These are phyloP conservation scores for Gallirallus australis DNA, from an alignment of 2,797 vertebrate genomes.

Conservation along the genomic window DNA sequence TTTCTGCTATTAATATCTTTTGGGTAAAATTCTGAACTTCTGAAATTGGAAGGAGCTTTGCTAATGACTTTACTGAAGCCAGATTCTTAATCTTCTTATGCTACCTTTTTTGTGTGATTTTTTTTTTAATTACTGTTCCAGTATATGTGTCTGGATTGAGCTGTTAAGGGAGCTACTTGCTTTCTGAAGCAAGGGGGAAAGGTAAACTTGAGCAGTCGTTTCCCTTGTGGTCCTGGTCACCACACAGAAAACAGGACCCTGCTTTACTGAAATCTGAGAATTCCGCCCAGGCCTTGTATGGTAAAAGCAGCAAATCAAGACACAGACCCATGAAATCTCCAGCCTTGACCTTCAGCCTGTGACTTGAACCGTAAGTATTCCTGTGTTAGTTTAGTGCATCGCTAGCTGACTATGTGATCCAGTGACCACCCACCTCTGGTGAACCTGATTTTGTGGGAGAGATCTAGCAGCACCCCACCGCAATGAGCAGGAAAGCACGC, in stretches of 20 bases:
- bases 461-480: background rate
- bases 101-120: background rate
- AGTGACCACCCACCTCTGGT: background rate
- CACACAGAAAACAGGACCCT: background rate
- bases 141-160: background rate
- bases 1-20: background rate
- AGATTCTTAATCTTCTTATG: background rate
- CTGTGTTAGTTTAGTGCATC: background rate
- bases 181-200: background rate
- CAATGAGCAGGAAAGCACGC: background rate
- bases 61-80: background rate
- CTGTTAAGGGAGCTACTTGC: background rate
- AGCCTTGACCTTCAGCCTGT: background rate
- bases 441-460: background rate
- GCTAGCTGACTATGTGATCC: background rate
- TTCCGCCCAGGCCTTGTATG: background rate
- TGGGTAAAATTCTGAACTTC: background rate
- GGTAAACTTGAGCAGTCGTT: background rate
- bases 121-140: background rate
- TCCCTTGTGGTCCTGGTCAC: background rate
- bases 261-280: background rate
- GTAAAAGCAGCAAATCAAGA: background rate
- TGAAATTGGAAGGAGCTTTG: background rate
- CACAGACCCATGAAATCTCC: background rate
- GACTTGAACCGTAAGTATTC: background rate